Evolutionary conservation across 2,113 vertebrate species (phyloP).

Genomic region (Vulpes lagopus): DNA sequence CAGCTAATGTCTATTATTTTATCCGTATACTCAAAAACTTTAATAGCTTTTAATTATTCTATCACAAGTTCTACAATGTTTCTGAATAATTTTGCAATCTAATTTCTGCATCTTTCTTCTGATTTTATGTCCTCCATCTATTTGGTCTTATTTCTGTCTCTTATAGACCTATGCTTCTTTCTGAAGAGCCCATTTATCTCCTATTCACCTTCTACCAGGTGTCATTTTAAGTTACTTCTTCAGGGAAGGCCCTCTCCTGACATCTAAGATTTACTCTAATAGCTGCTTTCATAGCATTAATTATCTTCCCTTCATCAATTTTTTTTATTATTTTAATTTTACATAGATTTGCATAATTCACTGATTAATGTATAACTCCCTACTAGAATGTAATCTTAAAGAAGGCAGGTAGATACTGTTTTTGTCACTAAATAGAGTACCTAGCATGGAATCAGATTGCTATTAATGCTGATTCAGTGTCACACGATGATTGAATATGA

Average conservation of each 20-base stretch:
- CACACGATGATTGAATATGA: not conserved
- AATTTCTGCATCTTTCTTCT: not conserved
- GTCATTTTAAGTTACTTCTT: not conserved
- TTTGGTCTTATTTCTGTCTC: not conserved
- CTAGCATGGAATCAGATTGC: not conserved
- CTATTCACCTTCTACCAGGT: not conserved
- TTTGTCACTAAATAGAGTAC: not conserved
- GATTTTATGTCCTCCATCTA: not conserved
- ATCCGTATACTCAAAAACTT: not conserved
- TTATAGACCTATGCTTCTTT: not conserved
- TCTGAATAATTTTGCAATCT: not conserved
- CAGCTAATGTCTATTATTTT: not conserved
- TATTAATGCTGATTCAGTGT: not conserved
- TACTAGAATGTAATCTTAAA: not conserved
- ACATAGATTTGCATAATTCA: not conserved
- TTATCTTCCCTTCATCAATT: not conserved
- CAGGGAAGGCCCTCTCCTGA: not conserved
- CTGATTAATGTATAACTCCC: not conserved
- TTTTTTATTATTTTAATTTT: slow-evolving; percentile 16
- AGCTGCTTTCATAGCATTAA: not conserved
- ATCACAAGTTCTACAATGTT: not conserved
- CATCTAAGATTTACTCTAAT: not conserved
- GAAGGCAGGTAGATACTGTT: not conserved
- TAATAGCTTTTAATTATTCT: not conserved
- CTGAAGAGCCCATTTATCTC: not conserved